A percentile compares a stretch with the other conserved stretches of the same genome.
These are phyloP conservation scores for Paguma larvata DNA, from an alignment of 2,797 vertebrate genomes.

Conservation along the genomic window DNA sequence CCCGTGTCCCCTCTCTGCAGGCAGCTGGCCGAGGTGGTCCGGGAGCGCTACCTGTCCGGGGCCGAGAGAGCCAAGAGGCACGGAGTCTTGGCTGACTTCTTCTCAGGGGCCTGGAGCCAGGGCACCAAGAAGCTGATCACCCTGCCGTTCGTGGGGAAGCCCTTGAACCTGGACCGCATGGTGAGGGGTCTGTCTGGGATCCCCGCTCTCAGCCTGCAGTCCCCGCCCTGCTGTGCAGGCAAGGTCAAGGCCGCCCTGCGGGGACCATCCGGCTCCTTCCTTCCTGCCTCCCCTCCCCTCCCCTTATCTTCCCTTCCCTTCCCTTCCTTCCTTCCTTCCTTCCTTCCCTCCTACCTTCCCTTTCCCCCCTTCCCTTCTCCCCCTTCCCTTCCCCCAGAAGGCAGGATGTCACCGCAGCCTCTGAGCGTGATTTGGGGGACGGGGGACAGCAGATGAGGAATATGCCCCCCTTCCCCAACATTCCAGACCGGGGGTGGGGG, in stretches of 20 bases:
- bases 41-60: constrained; percentile 86
- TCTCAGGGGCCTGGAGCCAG: constrained; percentile 90
- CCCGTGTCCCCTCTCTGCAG: constrained; percentile 80
- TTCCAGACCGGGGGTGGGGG: too few relatives aligned
- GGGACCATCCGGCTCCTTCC: too few relatives aligned
- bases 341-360: too few relatives aligned
- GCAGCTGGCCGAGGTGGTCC: constrained; percentile 87
- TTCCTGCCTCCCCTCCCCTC: too few relatives aligned
- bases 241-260: accelerated
- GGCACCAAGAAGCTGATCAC: constrained; percentile 89
- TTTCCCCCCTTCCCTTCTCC: too few relatives aligned
- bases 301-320: too few relatives aligned
- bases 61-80: constrained; percentile 86
- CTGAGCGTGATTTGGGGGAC: too few relatives aligned
- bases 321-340: background rate
- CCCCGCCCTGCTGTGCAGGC: accelerated
- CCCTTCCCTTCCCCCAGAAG: too few relatives aligned
- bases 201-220: too few relatives aligned
- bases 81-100: constrained; percentile 90
- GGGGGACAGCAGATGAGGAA: background rate
- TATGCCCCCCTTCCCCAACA: background rate
- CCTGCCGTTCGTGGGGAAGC: constrained; percentile 87
- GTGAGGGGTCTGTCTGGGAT: constrained; percentile 78
- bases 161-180: constrained; percentile 92
- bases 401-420: accelerated